Percentiles rank a stretch among this genome's conserved stretches.
Conservation (phyloP, 1,140 invertebrate genomes). For the Sycophila sp. region DNA sequence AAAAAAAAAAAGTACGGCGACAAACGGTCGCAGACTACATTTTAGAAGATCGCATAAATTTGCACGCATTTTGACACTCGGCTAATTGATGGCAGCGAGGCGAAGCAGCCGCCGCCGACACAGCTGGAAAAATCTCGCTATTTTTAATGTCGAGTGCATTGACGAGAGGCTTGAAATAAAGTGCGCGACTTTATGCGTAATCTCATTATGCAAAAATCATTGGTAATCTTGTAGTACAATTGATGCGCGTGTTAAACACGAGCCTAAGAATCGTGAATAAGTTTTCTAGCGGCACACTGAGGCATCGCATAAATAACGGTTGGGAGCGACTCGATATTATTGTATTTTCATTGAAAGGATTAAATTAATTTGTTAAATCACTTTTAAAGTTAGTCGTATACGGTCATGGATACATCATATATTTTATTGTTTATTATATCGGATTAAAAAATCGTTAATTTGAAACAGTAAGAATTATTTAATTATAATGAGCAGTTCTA, state of each 20-base stretch:
- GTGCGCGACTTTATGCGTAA: neutral
- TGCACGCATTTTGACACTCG: conserved; percentile 36
- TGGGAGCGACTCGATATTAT: neutral
- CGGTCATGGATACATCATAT: no score
- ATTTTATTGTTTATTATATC: no score
- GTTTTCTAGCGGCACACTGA: neutral
- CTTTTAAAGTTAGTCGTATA: neutral
- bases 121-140: neutral
- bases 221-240: neutral
- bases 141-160: conserved; percentile 1
- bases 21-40: no score
- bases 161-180: conserved; percentile 12
- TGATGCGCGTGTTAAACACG: neutral
- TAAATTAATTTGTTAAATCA: neutral
- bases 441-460: no score
- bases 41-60: no score
- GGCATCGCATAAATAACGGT: neutral
- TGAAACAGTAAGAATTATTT: no score
- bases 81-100: neutral
- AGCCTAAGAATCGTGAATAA: no score
- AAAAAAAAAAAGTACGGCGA: no score
- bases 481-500: no score
- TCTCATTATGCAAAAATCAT: conserved; percentile 23
- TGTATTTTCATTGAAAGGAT: neutral
- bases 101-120: no score